Percentiles rank a stretch among this genome's conserved stretches.
phyloP scores from a whole-genome alignment of 2,888 invertebrate species.

The Aleiodes testaceus region DNA sequence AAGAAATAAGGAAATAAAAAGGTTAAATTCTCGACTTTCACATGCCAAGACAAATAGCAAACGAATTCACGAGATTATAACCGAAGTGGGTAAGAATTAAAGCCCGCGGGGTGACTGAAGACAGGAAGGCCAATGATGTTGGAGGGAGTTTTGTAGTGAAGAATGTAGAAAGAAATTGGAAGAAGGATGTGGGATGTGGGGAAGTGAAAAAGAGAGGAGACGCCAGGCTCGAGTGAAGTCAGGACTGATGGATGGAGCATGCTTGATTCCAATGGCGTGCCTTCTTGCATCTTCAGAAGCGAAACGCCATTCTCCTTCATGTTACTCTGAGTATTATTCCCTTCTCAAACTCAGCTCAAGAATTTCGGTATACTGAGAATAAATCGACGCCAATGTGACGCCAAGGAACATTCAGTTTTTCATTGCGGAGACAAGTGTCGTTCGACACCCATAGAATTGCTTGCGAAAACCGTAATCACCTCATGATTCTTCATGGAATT shows the following conservation, averaged over 20 bases:
- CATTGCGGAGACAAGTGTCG: slow-evolving; percentile 67
- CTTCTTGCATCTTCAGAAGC: slow-evolving; percentile 33
- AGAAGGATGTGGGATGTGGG: slow-evolving; percentile 62
- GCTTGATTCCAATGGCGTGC: slow-evolving; percentile 34
- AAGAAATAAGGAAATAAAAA: neutral
- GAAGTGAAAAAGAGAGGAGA: slow-evolving; percentile 23
- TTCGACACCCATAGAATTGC: slow-evolving; percentile 62
- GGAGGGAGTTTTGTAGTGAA: slow-evolving; percentile 31
- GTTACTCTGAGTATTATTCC: neutral
- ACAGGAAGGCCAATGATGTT: slow-evolving; percentile 38
- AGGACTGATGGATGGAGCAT: slow-evolving; percentile 45
- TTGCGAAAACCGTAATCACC: slow-evolving; percentile 62
- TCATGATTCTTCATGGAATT: slow-evolving; percentile 48
- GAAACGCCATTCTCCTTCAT: neutral
- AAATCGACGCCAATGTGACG: slow-evolving; percentile 55
- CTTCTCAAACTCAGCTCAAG: neutral
- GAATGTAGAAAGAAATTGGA: slow-evolving; percentile 42
- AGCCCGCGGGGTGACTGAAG: slow-evolving; percentile 39
- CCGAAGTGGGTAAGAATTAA: slow-evolving; percentile 41
- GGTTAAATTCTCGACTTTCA: slow-evolving; percentile 16
- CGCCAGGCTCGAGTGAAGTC: slow-evolving; percentile 15
- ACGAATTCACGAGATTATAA: slow-evolving; percentile 32
- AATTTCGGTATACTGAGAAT: slow-evolving; percentile 35
- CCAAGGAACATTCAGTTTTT: slow-evolving; percentile 68
- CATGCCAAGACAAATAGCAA: slow-evolving; percentile 31